A percentile compares a stretch with the other conserved stretches of the same genome.
Conservation (phyloP, 2,113 vertebrate genomes). For the Scomber japonicus region DNA sequence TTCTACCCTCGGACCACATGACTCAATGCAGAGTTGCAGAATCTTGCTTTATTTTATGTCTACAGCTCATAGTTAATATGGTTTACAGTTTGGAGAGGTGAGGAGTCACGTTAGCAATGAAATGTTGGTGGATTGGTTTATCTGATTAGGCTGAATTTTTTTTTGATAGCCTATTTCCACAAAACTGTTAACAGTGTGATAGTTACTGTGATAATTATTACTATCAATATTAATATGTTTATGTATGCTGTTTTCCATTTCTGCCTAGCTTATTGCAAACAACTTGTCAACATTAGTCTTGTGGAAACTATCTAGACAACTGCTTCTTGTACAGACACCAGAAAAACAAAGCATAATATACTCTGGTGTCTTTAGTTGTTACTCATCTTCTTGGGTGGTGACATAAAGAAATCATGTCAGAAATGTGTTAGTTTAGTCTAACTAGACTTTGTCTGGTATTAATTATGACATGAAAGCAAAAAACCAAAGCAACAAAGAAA, state of each 20-base stretch:
- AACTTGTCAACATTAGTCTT: neutral
- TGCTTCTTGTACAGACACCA: no score
- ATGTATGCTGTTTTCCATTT: no score
- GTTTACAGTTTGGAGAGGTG: neutral
- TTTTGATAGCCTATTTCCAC: neutral
- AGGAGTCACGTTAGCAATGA: neutral
- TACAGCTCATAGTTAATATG: neutral
- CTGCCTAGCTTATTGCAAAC: neutral
- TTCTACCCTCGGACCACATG: neutral
- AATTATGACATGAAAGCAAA: no score
- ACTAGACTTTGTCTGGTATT: no score
- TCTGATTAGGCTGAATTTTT: neutral
- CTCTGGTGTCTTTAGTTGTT: no score
- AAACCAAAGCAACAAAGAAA: neutral
- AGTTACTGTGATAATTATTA: neutral
- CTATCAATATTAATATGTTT: neutral
- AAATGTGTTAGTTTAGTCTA: no score
- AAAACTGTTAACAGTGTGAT: neutral
- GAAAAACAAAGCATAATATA: neutral
- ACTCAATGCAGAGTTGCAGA: conserved; percentile 1
- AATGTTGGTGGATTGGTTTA: neutral
- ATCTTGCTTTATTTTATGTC: neutral
- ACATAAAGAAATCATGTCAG: no score
- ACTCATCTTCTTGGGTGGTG: neutral
- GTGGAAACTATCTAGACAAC: neutral